Evolutionary conservation across 2,797 vertebrate genomes (phyloP).

Genomic region (Acanthurus tractus): DNA sequence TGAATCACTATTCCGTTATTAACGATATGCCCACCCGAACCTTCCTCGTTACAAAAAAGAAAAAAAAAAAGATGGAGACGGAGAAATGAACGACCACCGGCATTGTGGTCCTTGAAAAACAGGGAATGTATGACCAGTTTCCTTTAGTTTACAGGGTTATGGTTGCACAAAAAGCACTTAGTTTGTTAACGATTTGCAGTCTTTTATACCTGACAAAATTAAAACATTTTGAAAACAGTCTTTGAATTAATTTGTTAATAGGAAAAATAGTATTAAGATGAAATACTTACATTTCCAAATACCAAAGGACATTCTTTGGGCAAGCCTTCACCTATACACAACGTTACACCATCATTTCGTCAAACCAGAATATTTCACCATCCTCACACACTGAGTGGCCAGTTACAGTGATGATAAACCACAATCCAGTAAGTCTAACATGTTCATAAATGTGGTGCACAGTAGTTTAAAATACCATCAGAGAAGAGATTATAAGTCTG

Average conservation of each 20-base stretch:
- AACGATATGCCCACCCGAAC: slow-evolving; percentile 87
- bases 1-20: slow-evolving; percentile 99
- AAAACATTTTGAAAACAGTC: slow-evolving; percentile 1
- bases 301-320: neutral
- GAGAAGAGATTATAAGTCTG: neutral
- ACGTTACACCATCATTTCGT: neutral
- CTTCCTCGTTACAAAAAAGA: slow-evolving; percentile 61
- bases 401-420: neutral
- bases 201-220: slow-evolving; percentile 20
- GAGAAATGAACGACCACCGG: slow-evolving; percentile 67
- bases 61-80: slow-evolving; percentile 61
- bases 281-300: neutral
- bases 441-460: neutral
- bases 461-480: neutral
- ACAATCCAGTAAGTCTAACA: slow-evolving; percentile 7
- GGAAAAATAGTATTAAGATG: neutral
- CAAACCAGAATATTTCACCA: neutral
- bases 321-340: too few species aligned
- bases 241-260: neutral
- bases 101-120: slow-evolving; percentile 55
- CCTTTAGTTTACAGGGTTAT: slow-evolving; percentile 55
- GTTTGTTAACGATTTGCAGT: slow-evolving; percentile 37
- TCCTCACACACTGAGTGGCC: neutral
- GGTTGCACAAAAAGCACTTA: slow-evolving; percentile 34
- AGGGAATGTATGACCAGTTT: slow-evolving; percentile 51